Conservation (phyloP, 2,888 invertebrate species). For the Clitarchus hookeri region DNA sequence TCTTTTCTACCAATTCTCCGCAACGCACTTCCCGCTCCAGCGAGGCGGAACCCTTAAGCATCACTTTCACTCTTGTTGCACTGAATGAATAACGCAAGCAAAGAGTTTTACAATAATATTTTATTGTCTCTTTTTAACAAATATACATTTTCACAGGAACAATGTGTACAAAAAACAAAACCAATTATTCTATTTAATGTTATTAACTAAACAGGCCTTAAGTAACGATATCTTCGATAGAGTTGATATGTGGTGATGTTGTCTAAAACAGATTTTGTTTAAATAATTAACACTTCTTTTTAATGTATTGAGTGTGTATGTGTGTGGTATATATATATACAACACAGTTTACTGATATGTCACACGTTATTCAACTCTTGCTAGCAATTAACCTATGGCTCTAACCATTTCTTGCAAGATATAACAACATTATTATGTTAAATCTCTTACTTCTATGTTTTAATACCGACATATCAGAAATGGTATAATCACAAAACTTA, state of each 20-base stretch:
- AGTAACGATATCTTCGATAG: slow-evolving; percentile 1
- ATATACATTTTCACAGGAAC: not conserved
- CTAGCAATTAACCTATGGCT: not conserved
- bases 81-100: not conserved
- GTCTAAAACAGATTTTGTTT: not conserved
- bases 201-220: not conserved
- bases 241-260: not conserved
- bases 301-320: not conserved
- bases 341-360: not conserved
- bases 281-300: not conserved
- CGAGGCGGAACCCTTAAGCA: too few relatives aligned
- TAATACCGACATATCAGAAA: not conserved
- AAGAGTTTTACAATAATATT: not conserved
- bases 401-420: not conserved
- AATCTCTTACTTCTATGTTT: not conserved
- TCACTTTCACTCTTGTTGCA: too few relatives aligned
- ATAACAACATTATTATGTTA: not conserved
- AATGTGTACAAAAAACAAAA: slow-evolving; percentile 9
- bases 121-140: slow-evolving; percentile 14
- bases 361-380: not conserved
- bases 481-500: not conserved
- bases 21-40: too few relatives aligned
- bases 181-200: not conserved
- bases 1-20: too few relatives aligned
- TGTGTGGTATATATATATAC: not conserved